Evolutionary conservation across 2,888 invertebrate genomes (phyloP).

Genomic region (Seladonia tumulorum): DNA sequence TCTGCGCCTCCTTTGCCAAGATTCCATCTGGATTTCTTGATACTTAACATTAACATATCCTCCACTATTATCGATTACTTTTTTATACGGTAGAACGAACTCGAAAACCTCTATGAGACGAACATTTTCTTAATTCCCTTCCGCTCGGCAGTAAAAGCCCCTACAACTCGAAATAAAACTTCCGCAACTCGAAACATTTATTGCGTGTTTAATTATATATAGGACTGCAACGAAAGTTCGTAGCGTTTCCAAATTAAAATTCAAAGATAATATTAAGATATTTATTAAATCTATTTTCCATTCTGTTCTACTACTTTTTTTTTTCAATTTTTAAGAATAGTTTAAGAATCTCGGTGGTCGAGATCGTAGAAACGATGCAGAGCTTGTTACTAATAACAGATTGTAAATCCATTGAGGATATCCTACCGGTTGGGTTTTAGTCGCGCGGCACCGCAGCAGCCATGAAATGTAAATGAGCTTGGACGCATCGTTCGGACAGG

Average conservation of each 20-base stretch:
- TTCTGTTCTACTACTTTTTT: no score
- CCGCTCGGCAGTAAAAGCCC: no score
- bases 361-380: conserved; percentile 20
- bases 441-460: background rate
- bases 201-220: no score
- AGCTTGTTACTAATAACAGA: conserved; percentile 45
- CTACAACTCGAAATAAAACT: no score
- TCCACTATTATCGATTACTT: background rate
- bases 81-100: background rate
- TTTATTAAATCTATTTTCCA: no score
- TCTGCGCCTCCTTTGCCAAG: background rate
- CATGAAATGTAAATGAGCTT: conserved; percentile 39
- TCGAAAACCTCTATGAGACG: no score
- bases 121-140: no score
- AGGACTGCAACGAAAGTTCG: no score
- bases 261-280: no score
- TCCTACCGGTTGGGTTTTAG: conserved; percentile 24
- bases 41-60: background rate
- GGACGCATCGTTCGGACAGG: conserved; percentile 37
- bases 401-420: conserved; percentile 46
- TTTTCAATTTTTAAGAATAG: no score
- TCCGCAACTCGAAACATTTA: no score
- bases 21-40: background rate
- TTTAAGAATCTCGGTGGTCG: background rate
- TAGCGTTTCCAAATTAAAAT: no score